Evolutionary conservation across 2,888 invertebrate species (phyloP).

Genomic region (Monoplex corrugatus): DNA sequence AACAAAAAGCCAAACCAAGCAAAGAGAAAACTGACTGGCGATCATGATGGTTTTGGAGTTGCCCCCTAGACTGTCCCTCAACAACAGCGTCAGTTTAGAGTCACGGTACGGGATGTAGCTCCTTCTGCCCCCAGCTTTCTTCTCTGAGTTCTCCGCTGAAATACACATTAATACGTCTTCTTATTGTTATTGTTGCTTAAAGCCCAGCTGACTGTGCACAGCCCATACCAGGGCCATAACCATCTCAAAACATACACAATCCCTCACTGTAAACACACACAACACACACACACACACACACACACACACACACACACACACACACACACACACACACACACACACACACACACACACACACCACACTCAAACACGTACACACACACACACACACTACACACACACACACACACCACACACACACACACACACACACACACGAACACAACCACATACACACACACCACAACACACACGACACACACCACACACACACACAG

Average conservation of each 20-base stretch:
- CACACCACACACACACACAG: too few species aligned
- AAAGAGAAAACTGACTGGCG: slow-evolving; percentile 85
- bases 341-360: not conserved
- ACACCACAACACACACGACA: too few species aligned
- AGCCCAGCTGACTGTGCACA: too few species aligned
- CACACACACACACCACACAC: not conserved
- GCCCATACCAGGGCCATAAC: too few species aligned
- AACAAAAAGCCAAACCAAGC: not conserved
- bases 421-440: not conserved
- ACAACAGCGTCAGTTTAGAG: slow-evolving; percentile 90
- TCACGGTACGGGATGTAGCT: slow-evolving; percentile 84
- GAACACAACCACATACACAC: too few species aligned
- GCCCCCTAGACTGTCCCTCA: slow-evolving; percentile 90
- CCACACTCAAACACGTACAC: not conserved
- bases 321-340: too few species aligned
- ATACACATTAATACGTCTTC: too few species aligned
- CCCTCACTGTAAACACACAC: not conserved
- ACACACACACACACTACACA: not conserved
- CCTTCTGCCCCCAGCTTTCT: too few species aligned
- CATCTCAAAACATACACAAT: too few species aligned
- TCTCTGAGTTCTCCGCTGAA: too few species aligned
- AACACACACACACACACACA: not conserved
- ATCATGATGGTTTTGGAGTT: slow-evolving; percentile 89
- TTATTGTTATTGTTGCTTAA: too few species aligned
- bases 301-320: too few species aligned